Evolutionary conservation across 2,797 vertebrate species (phyloP), one percentile per base, ranked within the genome.

Genomic region (Dromococcyx pavoninus): DNA sequence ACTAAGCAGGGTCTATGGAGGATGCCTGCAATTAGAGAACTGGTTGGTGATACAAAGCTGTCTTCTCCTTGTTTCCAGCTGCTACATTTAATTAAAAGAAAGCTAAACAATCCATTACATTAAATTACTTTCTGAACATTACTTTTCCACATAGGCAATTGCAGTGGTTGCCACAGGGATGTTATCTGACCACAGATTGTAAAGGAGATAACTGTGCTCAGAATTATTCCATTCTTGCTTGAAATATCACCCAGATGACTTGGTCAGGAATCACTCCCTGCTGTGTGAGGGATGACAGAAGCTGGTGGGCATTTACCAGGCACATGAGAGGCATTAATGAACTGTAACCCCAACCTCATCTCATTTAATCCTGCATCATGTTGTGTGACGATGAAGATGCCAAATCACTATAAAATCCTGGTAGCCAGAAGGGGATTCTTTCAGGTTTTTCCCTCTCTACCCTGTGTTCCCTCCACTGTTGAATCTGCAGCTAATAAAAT

Each of bases 1-100:
- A 15, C 8, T 32, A 30, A 60, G 30, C 1, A n/a, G 65, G 24
- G 85, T 80, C 93, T 80, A 4, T 51, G 85, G 91, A 94, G 94
- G 48, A 92, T 0, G 37, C 75, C 75, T 93, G 93, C 78, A 91
- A 92, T 93, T 87, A 94, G 82, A 94, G 62, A 94, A 86, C 69
- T 75, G 66, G 86, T 77, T 84, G 89, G 85, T 46, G 78, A 81
- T 92, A 94, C 91, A 91, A 91, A 94, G 70, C 91, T 89, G 87
- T 91, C 94, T 96, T 89, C 92, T 94, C 35, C 91, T 93, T 89
- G 80, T 95, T 96, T 97, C 95, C 95, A 97, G 95, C 96, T 96
- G 96, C 96, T 97, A 91, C 92, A 97, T 93, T 96, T 97, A 96
- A 97, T 96, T 97, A 97, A 96, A 97, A 94, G 96, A 91, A 96